A percentile compares a stretch with the other conserved stretches of the same genome.
phyloP scores from a whole-genome alignment of 2,797 vertebrate species.

The Holocentrus rufus region DNA sequence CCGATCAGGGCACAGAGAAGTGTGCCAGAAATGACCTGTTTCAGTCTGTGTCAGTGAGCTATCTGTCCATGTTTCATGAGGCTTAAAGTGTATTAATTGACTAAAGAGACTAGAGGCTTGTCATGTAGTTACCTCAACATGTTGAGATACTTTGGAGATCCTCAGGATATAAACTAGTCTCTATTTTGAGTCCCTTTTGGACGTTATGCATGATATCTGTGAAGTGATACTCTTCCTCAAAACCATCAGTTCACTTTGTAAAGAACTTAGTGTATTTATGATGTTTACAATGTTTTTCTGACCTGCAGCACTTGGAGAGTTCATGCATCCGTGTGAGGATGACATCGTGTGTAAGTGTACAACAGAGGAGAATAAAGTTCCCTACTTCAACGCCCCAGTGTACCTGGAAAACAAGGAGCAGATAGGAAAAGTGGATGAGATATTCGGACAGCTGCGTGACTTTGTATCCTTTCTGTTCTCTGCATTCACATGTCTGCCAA shows the following conservation, averaged over 20 bases:
- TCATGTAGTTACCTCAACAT: too few relatives aligned
- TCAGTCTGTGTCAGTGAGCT: neutral
- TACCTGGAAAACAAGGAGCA: slow-evolving; percentile 99
- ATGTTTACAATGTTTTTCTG: slow-evolving; percentile 16
- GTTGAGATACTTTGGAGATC: too few relatives aligned
- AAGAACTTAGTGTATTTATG: neutral
- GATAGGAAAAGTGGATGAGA: slow-evolving; percentile 98
- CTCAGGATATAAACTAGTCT: too few relatives aligned
- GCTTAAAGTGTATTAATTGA: neutral
- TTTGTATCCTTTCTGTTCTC: slow-evolving; percentile 92
- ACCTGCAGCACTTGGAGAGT: slow-evolving; percentile 90
- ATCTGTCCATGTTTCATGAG: neutral
- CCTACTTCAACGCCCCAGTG: slow-evolving; percentile 97
- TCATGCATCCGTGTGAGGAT: slow-evolving; percentile 97
- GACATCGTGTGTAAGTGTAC: slow-evolving; percentile 95
- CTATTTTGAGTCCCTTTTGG: too few relatives aligned
- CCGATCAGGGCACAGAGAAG: neutral
- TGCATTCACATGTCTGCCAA: neutral
- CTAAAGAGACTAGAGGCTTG: too few relatives aligned
- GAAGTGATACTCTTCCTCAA: too few relatives aligned
- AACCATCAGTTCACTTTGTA: neutral
- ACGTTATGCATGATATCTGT: too few relatives aligned
- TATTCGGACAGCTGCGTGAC: slow-evolving; percentile 95
- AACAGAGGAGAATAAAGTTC: slow-evolving; percentile 95
- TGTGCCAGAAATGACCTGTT: neutral